These are phyloP conservation scores for Lasioglossum baleicum DNA, from an alignment of 1,140 invertebrate genomes.

Conservation along the genomic window DNA sequence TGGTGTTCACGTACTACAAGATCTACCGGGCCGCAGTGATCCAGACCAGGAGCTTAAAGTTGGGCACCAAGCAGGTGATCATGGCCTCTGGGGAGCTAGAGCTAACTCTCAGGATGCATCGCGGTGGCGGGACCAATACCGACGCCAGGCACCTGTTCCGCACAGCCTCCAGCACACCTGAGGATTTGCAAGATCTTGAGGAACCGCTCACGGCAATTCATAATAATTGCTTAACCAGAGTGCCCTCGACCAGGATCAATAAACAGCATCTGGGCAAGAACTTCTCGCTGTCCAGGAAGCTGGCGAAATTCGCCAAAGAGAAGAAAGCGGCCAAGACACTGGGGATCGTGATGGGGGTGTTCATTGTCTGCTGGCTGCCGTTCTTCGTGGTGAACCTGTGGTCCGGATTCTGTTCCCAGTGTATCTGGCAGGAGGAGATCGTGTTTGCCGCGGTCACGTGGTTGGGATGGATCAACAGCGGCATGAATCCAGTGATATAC, in stretches of 20 bases:
- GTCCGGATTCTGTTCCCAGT: slow-evolving; percentile 93
- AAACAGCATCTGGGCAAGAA: slow-evolving; percentile 85
- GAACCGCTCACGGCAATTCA: slow-evolving; percentile 87
- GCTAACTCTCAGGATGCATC: slow-evolving; percentile 92
- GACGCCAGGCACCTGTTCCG: slow-evolving; percentile 76
- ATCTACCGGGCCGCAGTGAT: slow-evolving; percentile 96
- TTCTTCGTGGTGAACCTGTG: slow-evolving; percentile 98
- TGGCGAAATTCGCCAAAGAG: slow-evolving; percentile 96
- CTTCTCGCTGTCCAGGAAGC: slow-evolving; percentile 92
- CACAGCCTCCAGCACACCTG: slow-evolving; percentile 84
- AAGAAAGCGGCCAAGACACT: slow-evolving; percentile 97
- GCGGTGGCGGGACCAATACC: slow-evolving; percentile 86
- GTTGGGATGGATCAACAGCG: slow-evolving; percentile 99
- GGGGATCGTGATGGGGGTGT: slow-evolving; percentile 98
- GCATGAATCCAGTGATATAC: slow-evolving; percentile 98
- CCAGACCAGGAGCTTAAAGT: slow-evolving; percentile 94
- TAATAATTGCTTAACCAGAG: slow-evolving; percentile 86
- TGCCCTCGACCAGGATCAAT: slow-evolving; percentile 79
- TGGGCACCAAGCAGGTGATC: slow-evolving; percentile 92
- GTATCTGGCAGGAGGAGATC: slow-evolving; percentile 92
- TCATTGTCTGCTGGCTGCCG: slow-evolving; percentile 98
- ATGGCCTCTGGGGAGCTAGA: slow-evolving; percentile 90
- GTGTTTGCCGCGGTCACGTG: slow-evolving; percentile 97
- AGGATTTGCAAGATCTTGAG: slow-evolving; percentile 83
- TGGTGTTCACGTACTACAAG: slow-evolving; percentile 98